Percentiles rank a stretch among this genome's conserved stretches.
Evolutionary conservation across 2,113 vertebrate species (phyloP).

Genomic region (Paraplagusia blochii): DNA sequence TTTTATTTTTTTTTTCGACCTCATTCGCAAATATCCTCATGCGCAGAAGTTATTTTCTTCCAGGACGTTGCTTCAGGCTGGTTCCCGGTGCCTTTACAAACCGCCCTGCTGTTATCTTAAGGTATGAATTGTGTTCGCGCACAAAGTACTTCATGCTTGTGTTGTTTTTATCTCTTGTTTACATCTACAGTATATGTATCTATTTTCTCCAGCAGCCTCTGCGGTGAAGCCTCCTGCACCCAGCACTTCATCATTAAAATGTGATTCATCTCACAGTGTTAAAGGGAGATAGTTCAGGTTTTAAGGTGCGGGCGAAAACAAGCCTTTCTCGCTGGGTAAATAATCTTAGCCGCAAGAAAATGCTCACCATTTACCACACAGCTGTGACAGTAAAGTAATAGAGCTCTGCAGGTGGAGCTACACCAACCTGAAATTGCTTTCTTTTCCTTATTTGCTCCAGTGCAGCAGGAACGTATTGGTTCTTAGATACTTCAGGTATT

Average conservation of each 20-base stretch:
- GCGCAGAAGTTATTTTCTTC: constrained; percentile 2
- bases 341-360: background rate
- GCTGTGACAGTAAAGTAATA: constrained; percentile 43
- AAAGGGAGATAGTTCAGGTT: constrained; percentile 14
- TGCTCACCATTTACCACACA: constrained; percentile 6
- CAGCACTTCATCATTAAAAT: constrained; percentile 21
- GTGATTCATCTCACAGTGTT: constrained; percentile 7
- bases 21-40: constrained; percentile 1
- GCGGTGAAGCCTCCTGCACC: constrained; percentile 12
- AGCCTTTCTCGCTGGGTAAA: constrained; percentile 17
- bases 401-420: constrained; percentile 29
- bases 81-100: constrained; percentile 33
- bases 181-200: constrained; percentile 25
- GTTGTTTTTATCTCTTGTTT: constrained; percentile 18
- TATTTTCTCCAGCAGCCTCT: constrained; percentile 8
- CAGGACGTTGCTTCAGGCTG: constrained; percentile 6
- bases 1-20: background rate
- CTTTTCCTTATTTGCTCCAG: constrained; percentile 20
- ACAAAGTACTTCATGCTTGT: constrained; percentile 1
- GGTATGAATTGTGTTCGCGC: constrained; percentile 1
- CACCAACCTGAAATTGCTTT: constrained; percentile 34
- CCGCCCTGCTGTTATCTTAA: constrained; percentile 28
- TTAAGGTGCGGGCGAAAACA: constrained; percentile 23
- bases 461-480: constrained; percentile 14
- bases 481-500: constrained; percentile 27